Evolutionary conservation across 1,140 invertebrate genomes (phyloP).

Genomic region (Achatina immaculata): DNA sequence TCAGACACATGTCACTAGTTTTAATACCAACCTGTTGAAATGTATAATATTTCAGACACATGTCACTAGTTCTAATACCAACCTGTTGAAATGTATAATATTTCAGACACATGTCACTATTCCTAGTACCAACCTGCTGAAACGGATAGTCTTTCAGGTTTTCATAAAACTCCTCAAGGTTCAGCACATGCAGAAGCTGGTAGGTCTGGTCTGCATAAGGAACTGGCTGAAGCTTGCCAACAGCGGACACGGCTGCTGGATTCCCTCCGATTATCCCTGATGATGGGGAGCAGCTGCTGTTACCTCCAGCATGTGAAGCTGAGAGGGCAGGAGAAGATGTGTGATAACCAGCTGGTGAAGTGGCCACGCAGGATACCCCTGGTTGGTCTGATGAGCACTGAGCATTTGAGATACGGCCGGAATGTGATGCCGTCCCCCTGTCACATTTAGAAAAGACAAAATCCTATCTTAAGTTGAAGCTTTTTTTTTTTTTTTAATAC

Average conservation of each 20-base stretch:
- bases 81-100: no score
- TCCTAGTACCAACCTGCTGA: constrained; percentile 48
- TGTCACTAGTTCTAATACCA: no score
- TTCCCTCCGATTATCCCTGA: background rate
- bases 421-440: no score
- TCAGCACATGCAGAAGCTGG: constrained; percentile 46
- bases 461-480: no score
- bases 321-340: constrained; percentile 41
- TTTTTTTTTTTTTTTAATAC: no score
- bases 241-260: background rate
- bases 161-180: constrained; percentile 49
- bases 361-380: constrained; percentile 32
- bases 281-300: background rate
- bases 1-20: no score
- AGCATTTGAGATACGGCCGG: no score
- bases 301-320: background rate
- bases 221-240: background rate
- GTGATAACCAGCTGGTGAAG: constrained; percentile 41
- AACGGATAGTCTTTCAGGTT: constrained; percentile 46
- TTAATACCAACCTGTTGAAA: no score
- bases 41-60: no score
- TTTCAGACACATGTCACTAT: no score
- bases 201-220: background rate
- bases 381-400: constrained; percentile 33
- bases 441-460: no score